A percentile compares a stretch with the other conserved stretches of the same genome.
Conservation (phyloP, 2,888 invertebrate species). For the Coleophora deauratella region DNA sequence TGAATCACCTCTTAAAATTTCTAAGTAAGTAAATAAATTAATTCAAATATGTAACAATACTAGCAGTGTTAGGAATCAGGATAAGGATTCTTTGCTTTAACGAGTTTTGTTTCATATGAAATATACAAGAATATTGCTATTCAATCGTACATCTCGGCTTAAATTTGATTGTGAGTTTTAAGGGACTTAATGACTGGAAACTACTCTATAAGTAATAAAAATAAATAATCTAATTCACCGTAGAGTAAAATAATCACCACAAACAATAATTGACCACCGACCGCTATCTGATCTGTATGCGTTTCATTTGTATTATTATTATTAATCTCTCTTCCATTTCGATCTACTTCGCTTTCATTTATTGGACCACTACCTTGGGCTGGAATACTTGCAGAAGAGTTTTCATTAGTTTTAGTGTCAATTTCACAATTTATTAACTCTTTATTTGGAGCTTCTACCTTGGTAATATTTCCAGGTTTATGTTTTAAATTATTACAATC, state of each 20-base stretch:
- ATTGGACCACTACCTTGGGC: not conserved
- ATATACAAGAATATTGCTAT: too few species aligned
- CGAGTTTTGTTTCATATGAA: too few species aligned
- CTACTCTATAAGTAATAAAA: constrained; percentile 38
- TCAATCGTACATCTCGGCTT: too few species aligned
- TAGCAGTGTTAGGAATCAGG: too few species aligned
- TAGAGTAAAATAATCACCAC: constrained; percentile 47
- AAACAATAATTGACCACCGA: constrained; percentile 47
- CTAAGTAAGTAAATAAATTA: too few species aligned
- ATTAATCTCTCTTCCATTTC: constrained; percentile 26
- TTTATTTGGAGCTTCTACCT: constrained; percentile 4
- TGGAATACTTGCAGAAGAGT: not conserved
- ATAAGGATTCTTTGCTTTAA: too few species aligned
- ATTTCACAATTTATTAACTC: not conserved
- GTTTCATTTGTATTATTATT: constrained; percentile 12
- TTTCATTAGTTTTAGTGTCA: constrained; percentile 7
- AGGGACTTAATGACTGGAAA: too few species aligned
- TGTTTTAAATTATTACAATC: too few species aligned
- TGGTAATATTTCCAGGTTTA: too few species aligned
- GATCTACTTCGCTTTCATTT: constrained; percentile 1
- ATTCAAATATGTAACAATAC: too few species aligned
- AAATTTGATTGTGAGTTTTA: too few species aligned
- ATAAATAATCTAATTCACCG: constrained; percentile 35
- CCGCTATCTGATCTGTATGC: constrained; percentile 21
- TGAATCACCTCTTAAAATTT: too few species aligned